phyloP scores from a whole-genome alignment of 2,113 vertebrate species.

The Ahaetulla prasina region DNA sequence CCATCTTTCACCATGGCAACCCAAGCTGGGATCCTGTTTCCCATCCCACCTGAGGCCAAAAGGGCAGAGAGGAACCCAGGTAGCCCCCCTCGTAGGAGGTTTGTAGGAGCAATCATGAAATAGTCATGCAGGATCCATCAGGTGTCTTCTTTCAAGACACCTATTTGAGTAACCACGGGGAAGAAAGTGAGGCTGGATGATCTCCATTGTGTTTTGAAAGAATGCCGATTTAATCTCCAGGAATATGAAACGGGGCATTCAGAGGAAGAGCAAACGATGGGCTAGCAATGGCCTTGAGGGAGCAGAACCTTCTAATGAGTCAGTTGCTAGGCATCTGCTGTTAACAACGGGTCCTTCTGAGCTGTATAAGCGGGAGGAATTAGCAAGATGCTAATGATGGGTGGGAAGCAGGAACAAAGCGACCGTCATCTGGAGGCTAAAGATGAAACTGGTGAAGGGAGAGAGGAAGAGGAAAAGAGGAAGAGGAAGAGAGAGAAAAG shows the following conservation, averaged over 20 bases:
- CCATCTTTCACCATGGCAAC: constrained; percentile 58
- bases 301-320: rapidly evolving
- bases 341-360: neutral
- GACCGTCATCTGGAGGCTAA: neutral
- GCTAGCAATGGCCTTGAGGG: neutral
- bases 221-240: constrained; percentile 14
- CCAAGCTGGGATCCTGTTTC: neutral
- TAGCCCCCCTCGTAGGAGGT: no score
- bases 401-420: neutral
- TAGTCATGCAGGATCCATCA: constrained; percentile 37
- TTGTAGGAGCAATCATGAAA: constrained; percentile 8
- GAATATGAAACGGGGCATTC: neutral
- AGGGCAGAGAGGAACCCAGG: neutral
- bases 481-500: neutral
- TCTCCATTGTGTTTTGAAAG: constrained; percentile 34
- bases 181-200: constrained; percentile 38
- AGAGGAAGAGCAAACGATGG: neutral
- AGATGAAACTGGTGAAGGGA: neutral
- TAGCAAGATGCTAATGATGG: constrained; percentile 35
- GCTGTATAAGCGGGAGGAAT: constrained; percentile 25
- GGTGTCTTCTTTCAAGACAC: neutral
- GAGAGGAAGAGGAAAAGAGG: neutral
- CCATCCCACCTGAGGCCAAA: neutral
- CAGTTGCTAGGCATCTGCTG: rapidly evolving
- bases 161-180: constrained; percentile 49